These are phyloP conservation scores for Oithona nana DNA, from an alignment of 2,888 invertebrate genomes.

Conservation along the genomic window DNA sequence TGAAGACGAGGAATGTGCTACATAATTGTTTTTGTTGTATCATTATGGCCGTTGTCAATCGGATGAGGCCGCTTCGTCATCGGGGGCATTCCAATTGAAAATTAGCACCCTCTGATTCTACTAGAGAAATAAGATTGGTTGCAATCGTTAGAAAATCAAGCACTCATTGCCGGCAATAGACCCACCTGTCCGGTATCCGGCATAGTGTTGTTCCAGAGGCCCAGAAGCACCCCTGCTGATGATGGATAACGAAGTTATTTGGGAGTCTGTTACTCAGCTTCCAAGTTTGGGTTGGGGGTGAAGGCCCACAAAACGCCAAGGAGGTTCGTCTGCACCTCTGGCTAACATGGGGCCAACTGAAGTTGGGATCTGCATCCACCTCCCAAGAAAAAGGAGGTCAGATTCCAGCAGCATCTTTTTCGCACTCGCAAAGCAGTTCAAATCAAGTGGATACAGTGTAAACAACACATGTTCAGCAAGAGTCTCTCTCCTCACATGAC, in stretches of 20 bases:
- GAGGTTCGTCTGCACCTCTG: conserved; percentile 3
- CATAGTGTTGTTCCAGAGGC: conserved; percentile 6
- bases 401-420: too few relatives aligned
- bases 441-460: too few relatives aligned
- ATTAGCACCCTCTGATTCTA: neutral
- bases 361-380: too few relatives aligned
- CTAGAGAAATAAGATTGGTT: neutral
- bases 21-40: neutral
- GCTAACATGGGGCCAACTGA: conserved; percentile 16
- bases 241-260: neutral
- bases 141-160: neutral
- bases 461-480: too few relatives aligned
- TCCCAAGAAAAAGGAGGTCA: too few relatives aligned
- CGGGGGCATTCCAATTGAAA: neutral
- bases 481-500: too few relatives aligned
- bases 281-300: neutral
- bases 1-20: neutral
- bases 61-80: neutral
- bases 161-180: too few relatives aligned
- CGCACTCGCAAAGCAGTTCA: too few relatives aligned
- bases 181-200: conserved; percentile 14
- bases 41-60: neutral
- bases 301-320: neutral
- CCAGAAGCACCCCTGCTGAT: neutral
- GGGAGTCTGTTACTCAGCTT: too few relatives aligned